Evolutionary conservation across 2,113 vertebrate genomes (phyloP).

Genomic region (Neopipo cinnamomea): DNA sequence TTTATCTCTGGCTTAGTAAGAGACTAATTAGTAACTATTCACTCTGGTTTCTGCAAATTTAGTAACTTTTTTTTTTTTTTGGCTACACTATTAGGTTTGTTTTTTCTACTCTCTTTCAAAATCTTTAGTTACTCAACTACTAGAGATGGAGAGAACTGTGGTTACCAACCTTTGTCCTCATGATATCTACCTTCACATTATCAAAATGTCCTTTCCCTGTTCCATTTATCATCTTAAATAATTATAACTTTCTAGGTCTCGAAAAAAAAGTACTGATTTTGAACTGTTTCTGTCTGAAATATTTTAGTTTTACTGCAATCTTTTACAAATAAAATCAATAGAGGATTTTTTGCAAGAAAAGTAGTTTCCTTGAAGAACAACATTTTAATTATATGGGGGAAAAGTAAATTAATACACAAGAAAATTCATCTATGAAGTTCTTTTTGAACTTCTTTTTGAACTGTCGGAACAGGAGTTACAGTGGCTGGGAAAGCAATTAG

Average conservation of each 20-base stretch:
- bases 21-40: slow-evolving; percentile 19
- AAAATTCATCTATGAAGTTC: not conserved
- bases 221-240: not conserved
- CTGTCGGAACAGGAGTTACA: not conserved
- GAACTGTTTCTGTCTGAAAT: not conserved
- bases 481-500: not conserved
- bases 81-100: not conserved
- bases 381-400: not conserved
- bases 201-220: not conserved
- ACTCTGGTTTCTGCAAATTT: not conserved
- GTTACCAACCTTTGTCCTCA: slow-evolving; percentile 19
- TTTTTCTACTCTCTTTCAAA: slow-evolving; percentile 33
- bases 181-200: not conserved
- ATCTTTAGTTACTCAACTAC: slow-evolving; percentile 27
- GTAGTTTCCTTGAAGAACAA: not conserved
- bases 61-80: not conserved
- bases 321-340: not conserved
- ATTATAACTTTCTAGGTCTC: not conserved
- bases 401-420: not conserved
- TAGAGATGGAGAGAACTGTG: not conserved
- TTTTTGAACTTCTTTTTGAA: not conserved
- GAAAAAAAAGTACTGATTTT: not conserved
- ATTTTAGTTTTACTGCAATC: not conserved
- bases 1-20: not conserved
- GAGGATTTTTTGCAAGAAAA: not conserved